Evolutionary conservation across 2,797 vertebrate genomes (phyloP).

Genomic region (Siniperca scherzeri): DNA sequence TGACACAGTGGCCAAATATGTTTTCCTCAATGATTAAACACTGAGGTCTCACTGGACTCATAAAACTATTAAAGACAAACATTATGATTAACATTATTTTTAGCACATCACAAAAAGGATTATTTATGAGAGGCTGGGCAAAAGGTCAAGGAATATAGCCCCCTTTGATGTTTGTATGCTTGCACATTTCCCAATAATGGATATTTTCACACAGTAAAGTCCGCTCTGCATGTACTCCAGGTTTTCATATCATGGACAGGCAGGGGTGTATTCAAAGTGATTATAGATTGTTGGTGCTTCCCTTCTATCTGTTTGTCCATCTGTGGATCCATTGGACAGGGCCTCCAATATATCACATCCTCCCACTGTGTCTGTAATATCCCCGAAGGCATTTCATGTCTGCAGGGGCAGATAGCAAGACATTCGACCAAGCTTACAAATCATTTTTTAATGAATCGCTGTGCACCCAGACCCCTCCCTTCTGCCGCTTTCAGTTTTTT

Average conservation of each 20-base stretch:
- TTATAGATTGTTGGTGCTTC: constrained; percentile 29
- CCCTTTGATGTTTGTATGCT: neutral
- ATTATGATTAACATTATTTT: constrained; percentile 15
- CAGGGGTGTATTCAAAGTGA: constrained; percentile 18
- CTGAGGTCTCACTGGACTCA: constrained; percentile 22
- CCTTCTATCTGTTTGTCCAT: constrained; percentile 55
- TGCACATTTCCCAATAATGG: neutral
- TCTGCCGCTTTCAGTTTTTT: constrained; percentile 17
- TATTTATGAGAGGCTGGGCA: constrained; percentile 18
- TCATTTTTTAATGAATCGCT: constrained; percentile 75
- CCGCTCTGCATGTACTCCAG: constrained; percentile 7
- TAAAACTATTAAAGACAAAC: constrained; percentile 21
- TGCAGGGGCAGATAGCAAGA: constrained; percentile 46
- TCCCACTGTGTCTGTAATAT: constrained; percentile 40
- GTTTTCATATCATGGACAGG: constrained; percentile 23
- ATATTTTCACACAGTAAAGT: constrained; percentile 5
- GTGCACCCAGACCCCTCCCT: constrained; percentile 20
- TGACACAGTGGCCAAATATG: constrained; percentile 29
- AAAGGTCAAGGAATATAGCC: neutral
- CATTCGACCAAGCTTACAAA: constrained; percentile 65
- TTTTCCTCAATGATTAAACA: constrained; percentile 34
- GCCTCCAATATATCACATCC: constrained; percentile 30
- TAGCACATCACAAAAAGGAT: neutral
- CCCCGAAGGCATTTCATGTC: constrained; percentile 44
- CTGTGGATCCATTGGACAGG: constrained; percentile 40